These are phyloP conservation scores for Geopemphigus sp. DNA, from an alignment of 1,140 invertebrate genomes.

Conservation along the genomic window DNA sequence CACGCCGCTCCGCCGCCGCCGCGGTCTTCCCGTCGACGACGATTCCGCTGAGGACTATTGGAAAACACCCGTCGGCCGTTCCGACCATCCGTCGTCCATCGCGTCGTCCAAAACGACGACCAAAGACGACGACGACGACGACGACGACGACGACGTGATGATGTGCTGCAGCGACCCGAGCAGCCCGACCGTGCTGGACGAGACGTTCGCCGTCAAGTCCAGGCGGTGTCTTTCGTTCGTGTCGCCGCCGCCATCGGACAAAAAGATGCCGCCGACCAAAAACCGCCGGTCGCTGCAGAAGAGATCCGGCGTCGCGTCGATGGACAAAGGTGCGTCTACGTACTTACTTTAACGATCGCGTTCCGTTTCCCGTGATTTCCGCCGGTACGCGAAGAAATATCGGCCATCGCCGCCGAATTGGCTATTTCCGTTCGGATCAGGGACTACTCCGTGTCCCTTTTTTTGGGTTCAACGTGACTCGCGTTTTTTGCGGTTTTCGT, in stretches of 20 bases:
- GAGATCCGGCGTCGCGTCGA: not conserved
- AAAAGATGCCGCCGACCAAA: not conserved
- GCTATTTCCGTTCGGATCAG: too few species aligned
- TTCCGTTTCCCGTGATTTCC: too few species aligned
- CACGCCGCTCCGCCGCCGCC: constrained; percentile 12
- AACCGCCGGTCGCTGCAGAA: not conserved
- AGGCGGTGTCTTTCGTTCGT: constrained; percentile 54
- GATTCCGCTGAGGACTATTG: constrained; percentile 34
- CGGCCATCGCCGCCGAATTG: too few species aligned
- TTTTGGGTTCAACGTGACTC: too few species aligned
- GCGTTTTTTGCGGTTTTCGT: too few species aligned
- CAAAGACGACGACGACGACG: too few species aligned
- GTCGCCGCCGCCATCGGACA: constrained; percentile 51
- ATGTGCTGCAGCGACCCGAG: constrained; percentile 33
- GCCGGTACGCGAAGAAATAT: too few species aligned
- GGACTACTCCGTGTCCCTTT: too few species aligned
- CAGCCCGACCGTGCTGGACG: constrained; percentile 51
- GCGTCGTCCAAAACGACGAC: constrained; percentile 41
- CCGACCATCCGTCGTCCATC: constrained; percentile 33
- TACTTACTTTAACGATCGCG: too few species aligned
- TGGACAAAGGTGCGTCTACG: constrained; percentile 38
- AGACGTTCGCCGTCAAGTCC: constrained; percentile 52
- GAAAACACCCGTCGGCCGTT: constrained; percentile 38
- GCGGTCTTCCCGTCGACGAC: constrained; percentile 11
- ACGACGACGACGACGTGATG: constrained; percentile 43